phyloP scores from a whole-genome alignment of 2,797 vertebrate genomes.

The Sebastes cheni region DNA sequence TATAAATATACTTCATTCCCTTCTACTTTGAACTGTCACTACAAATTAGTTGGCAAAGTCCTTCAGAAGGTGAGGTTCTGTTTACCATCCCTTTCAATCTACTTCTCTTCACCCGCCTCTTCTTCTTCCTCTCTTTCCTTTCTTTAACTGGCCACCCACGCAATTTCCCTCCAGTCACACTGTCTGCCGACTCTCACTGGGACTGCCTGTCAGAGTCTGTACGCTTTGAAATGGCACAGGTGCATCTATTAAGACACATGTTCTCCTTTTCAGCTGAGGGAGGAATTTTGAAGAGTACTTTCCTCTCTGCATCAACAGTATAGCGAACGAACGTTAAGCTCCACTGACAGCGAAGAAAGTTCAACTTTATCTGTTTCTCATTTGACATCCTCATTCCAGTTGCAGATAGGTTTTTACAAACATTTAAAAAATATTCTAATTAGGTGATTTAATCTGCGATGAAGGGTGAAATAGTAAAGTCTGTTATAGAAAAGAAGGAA shows the following conservation, averaged over 20 bases:
- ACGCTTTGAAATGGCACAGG: constrained; percentile 38
- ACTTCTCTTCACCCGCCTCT: neutral
- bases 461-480: neutral
- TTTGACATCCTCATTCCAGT: neutral
- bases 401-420: neutral
- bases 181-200: constrained; percentile 21
- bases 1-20: constrained; percentile 24
- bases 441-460: neutral
- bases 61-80: constrained; percentile 19
- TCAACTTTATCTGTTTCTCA: neutral
- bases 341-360: neutral
- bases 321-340: neutral
- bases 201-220: constrained; percentile 48
- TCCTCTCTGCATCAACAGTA: neutral
- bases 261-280: neutral
- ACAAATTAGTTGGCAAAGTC: constrained; percentile 44
- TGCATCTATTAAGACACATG: constrained; percentile 30
- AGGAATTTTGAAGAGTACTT: neutral
- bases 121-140: neutral
- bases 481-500: neutral
- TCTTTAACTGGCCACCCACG: constrained; percentile 45
- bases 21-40: constrained; percentile 28
- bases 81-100: constrained; percentile 36
- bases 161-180: constrained; percentile 15
- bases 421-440: neutral